Conservation (phyloP, 1,140 invertebrate genomes). For the Lepidurus arcticus region DNA sequence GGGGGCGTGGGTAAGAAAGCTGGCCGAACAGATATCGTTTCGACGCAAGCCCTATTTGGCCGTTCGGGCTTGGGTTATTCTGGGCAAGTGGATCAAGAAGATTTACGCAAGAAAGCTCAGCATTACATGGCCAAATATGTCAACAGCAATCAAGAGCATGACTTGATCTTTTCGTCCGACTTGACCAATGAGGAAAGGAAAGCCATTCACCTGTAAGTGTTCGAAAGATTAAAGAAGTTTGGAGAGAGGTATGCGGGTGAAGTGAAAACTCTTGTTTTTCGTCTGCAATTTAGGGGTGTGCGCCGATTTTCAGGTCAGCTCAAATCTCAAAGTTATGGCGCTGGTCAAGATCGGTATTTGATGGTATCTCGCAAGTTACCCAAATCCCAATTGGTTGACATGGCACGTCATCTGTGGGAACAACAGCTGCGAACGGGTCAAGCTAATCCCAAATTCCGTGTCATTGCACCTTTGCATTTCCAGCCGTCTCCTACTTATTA, state of each 20-base stretch:
- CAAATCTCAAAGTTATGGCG: slow-evolving; percentile 10
- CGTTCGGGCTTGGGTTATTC: background rate
- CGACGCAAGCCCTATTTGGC: background rate
- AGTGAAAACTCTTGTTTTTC: background rate
- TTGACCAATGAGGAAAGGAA: background rate
- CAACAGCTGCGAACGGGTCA: background rate
- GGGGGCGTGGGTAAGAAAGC: slow-evolving; percentile 3
- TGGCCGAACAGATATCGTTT: background rate
- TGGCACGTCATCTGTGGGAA: slow-evolving; percentile 12
- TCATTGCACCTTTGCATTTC: background rate
- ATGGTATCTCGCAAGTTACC: slow-evolving; percentile 7
- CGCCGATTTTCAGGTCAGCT: slow-evolving; percentile 4
- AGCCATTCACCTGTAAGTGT: slow-evolving; percentile 12
- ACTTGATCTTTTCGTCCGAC: slow-evolving; percentile 15
- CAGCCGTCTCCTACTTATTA: background rate
- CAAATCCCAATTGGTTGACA: slow-evolving; percentile 21
- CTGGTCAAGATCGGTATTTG: slow-evolving; percentile 21
- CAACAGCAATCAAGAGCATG: slow-evolving; percentile 21
- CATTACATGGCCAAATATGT: slow-evolving; percentile 19
- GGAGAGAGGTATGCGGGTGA: too few relatives aligned
- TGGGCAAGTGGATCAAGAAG: background rate
- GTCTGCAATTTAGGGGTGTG: background rate
- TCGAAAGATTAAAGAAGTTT: background rate
- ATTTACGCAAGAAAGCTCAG: slow-evolving; percentile 9
- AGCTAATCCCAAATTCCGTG: slow-evolving; percentile 10